Conservation (phyloP, 2,888 invertebrate species). For the Gari tellinella region DNA sequence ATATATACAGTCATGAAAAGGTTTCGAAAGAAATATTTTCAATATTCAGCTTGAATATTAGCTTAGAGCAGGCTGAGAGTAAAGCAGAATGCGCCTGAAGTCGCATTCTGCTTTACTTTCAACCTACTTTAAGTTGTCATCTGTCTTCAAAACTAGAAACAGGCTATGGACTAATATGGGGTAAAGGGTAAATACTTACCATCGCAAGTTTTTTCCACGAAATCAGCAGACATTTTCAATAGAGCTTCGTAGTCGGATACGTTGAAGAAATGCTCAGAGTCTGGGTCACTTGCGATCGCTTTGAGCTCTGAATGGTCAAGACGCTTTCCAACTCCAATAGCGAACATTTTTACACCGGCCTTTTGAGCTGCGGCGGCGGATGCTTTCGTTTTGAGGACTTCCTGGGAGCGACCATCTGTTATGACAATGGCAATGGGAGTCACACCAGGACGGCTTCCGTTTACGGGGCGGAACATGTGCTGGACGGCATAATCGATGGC, state of each 20-base stretch:
- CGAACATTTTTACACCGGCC: slow-evolving; percentile 69
- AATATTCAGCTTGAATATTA: too few relatives aligned
- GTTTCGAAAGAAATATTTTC: too few relatives aligned
- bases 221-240: slow-evolving; percentile 56
- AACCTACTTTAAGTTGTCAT: too few relatives aligned
- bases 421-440: slow-evolving; percentile 75
- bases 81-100: too few relatives aligned
- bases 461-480: slow-evolving; percentile 61
- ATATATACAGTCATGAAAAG: too few relatives aligned
- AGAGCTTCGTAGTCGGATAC: slow-evolving; percentile 69
- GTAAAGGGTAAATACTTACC: too few relatives aligned
- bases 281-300: slow-evolving; percentile 69
- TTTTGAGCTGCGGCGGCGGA: slow-evolving; percentile 66
- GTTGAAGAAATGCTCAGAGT: slow-evolving; percentile 62
- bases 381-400: slow-evolving; percentile 56
- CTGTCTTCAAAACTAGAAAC: too few relatives aligned
- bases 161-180: too few relatives aligned
- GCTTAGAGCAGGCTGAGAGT: too few relatives aligned
- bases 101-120: too few relatives aligned
- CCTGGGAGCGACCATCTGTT: slow-evolving; percentile 79
- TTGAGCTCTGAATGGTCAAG: slow-evolving; percentile 65
- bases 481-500: slow-evolving; percentile 66
- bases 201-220: slow-evolving; percentile 69
- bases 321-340: slow-evolving; percentile 73
- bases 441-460: slow-evolving; percentile 61